phyloP scores from a whole-genome alignment of 2,888 invertebrate genomes.

The Nephrocerus scutellatus region DNA sequence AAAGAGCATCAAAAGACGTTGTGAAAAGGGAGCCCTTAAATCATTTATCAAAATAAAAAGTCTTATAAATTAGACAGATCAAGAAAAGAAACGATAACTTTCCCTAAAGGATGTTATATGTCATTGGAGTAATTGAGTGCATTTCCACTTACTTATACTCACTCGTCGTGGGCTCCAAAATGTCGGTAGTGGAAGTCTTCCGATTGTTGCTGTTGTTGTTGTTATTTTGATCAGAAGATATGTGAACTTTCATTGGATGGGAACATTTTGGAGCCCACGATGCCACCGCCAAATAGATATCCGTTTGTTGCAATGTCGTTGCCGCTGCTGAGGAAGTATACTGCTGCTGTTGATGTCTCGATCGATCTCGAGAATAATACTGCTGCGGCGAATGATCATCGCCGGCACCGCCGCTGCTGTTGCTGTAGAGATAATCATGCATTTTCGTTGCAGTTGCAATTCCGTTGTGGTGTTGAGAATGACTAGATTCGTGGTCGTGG shows the following conservation, averaged over 20 bases:
- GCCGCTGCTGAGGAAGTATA: not conserved
- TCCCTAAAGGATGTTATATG: too few species aligned
- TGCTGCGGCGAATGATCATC: constrained; percentile 16
- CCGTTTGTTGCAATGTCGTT: too few species aligned
- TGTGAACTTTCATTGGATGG: constrained; percentile 39
- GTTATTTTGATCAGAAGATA: constrained; percentile 27
- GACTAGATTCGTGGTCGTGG: constrained; percentile 18
- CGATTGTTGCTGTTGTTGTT: constrained; percentile 21
- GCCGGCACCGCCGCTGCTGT: constrained; percentile 17
- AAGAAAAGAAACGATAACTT: too few species aligned
- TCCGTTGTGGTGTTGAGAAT: constrained; percentile 5
- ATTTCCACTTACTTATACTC: constrained; percentile 41
- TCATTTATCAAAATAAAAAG: too few species aligned
- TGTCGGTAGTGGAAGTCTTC: too few species aligned
- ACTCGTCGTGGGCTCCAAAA: constrained; percentile 46
- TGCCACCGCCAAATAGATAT: constrained; percentile 63
- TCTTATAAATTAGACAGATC: too few species aligned
- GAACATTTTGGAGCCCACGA: constrained; percentile 70
- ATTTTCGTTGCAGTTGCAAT: constrained; percentile 19
- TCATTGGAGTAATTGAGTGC: constrained; percentile 3
- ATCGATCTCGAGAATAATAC: constrained; percentile 15
- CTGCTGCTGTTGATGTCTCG: not conserved
- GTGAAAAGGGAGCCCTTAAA: too few species aligned
- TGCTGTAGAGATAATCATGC: constrained; percentile 39
- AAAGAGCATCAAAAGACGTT: too few species aligned